Base-by-base conservation (phyloP, 2,888 invertebrate species). In the Sipha maydis region DNA sequence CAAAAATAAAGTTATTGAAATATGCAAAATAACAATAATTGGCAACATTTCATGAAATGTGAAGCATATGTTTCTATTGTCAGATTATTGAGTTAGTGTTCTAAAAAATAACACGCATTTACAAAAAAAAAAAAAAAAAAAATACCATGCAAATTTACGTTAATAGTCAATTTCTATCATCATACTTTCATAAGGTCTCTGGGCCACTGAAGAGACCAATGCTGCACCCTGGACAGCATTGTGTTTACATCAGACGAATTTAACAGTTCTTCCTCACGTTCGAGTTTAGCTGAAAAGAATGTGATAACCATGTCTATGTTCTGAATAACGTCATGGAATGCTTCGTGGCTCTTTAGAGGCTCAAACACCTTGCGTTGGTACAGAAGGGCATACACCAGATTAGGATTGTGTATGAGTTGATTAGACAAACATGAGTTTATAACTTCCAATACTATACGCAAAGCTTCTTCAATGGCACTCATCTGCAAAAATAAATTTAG, bases 401-500 rank as follows among this genome's bases (percentile, higher is more conserved):
- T 96, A 11, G 97, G 94, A 94, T 97, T 96, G 93, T 97, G 95
- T 90, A 95, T 93, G 90, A 99, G 93, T 91, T 97, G 97, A 91
- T 96, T 95, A 0, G 96, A 95, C 84, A 99, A 93, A 91, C 97
- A 97, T 56, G 98, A 98, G 93, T 99, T 99, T 90, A 99, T 94
- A 89, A 99, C 99, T 93, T 99, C 99, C 90, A 99, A 92, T 28
- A 99, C 95, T 97, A 99, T 99, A 56, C 99, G 93, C 56, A 99
- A 93, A 0, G 99, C 98, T 92, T 99, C 99, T 92, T 99, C 99
- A 56, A 99, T 93, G 0, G 98, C 98, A 75, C 95, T 95, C 90
- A 98, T 94, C 92, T 98, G 98, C 91, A 97, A 97, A 92, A 97
- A 14, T 48, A 95, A 95, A 85, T 77, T 76, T 73, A 4, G 77